phyloP scores from a whole-genome alignment of 1,140 invertebrate genomes.

The Semibalanus balanoides region DNA sequence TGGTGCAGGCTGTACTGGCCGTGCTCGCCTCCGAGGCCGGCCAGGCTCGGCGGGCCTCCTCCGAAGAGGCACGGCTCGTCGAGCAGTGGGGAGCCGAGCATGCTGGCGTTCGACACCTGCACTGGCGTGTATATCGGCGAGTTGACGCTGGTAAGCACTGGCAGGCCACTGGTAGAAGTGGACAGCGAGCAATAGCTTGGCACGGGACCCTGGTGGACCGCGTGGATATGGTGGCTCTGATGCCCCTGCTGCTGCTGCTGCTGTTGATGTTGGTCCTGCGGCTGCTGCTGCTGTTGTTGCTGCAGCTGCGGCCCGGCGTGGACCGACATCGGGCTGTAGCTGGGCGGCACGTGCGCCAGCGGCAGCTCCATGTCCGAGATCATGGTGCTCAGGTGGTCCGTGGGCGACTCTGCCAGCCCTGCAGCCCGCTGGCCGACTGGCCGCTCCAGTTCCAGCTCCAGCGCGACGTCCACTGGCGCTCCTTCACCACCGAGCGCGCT shows the following conservation, averaged over 20 bases:
- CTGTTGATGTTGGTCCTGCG: background rate
- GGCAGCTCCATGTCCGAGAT: constrained; percentile 1
- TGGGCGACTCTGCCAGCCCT: background rate
- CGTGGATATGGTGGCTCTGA: constrained; percentile 22
- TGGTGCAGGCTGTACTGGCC: constrained; percentile 41
- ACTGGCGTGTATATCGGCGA: background rate
- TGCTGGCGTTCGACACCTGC: background rate
- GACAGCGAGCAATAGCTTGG: constrained; percentile 34
- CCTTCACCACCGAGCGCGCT: no score
- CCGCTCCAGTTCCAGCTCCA: no score
- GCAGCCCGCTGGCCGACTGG: background rate
- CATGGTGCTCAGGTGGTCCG: background rate
- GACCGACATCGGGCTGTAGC: background rate
- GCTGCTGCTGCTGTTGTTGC: constrained; percentile 12
- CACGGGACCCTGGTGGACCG: constrained; percentile 32
- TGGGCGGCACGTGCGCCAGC: background rate
- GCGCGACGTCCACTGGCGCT: no score
- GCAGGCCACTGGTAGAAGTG: background rate
- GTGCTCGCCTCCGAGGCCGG: constrained; percentile 35
- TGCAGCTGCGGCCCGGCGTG: background rate
- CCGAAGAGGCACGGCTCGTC: constrained; percentile 28
- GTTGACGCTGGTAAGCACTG: background rate
- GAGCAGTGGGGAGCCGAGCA: background rate
- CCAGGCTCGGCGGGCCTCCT: constrained; percentile 24
- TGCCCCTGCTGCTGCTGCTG: constrained; percentile 16